Evolutionary conservation across 2,113 vertebrate genomes (phyloP).

Genomic region (Sinocyclocheilus rhinocerous): DNA sequence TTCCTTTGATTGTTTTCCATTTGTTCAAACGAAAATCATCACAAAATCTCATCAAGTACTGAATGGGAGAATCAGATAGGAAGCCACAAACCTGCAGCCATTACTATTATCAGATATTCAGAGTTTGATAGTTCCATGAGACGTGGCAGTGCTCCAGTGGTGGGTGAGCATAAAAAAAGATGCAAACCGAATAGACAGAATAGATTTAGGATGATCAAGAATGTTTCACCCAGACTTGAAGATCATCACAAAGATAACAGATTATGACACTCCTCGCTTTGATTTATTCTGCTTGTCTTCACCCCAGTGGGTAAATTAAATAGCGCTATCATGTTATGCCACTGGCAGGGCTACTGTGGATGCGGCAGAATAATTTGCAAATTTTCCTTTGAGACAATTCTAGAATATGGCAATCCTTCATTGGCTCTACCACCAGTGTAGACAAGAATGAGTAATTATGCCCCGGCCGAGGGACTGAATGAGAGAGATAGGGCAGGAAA

Average conservation of each 20-base stretch:
- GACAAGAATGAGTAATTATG: slow-evolving; percentile 36
- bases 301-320: slow-evolving; percentile 45
- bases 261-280: slow-evolving; percentile 21
- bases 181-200: slow-evolving; percentile 14
- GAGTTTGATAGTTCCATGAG: background rate
- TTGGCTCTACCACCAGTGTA: background rate
- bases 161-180: background rate
- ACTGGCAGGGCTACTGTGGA: slow-evolving; percentile 30
- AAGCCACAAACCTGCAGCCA: slow-evolving; percentile 24
- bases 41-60: slow-evolving; percentile 22
- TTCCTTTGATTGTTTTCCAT: slow-evolving; percentile 13
- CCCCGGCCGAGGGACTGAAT: slow-evolving; percentile 9
- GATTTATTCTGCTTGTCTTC: slow-evolving; percentile 33
- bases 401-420: slow-evolving; percentile 27
- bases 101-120: slow-evolving; percentile 27
- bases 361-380: slow-evolving; percentile 3
- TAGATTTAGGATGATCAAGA: slow-evolving; percentile 27
- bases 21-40: slow-evolving; percentile 16
- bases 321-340: slow-evolving; percentile 21
- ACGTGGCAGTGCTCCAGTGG: background rate
- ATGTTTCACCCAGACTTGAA: slow-evolving; percentile 20
- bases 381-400: slow-evolving; percentile 22
- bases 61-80: slow-evolving; percentile 7
- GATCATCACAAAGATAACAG: slow-evolving; percentile 36
- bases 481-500: slow-evolving; percentile 24